Evolutionary conservation across 2,888 invertebrate species (phyloP).

Genomic region (Agrotis segetum): DNA sequence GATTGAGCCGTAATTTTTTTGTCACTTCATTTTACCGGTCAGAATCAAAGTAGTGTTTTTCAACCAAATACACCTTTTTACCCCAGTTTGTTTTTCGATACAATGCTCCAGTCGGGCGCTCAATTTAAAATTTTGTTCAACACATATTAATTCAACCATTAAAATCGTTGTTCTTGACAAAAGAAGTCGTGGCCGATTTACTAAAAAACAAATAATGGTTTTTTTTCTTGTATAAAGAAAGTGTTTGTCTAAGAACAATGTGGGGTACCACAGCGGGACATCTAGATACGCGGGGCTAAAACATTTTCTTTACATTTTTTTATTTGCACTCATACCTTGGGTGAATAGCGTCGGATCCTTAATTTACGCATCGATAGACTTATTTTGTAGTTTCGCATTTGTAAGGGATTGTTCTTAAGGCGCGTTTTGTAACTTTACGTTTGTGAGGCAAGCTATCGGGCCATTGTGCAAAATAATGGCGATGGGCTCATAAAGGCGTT

Average conservation of each 20-base stretch:
- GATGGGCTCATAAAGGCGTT: conserved; percentile 50
- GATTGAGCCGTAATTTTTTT: conserved; percentile 84
- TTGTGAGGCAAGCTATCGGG: conserved; percentile 66
- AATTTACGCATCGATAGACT: conserved; percentile 89
- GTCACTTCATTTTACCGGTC: conserved; percentile 20
- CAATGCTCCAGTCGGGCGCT: conserved; percentile 71
- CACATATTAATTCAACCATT: conserved; percentile 86
- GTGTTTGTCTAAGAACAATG: conserved; percentile 90
- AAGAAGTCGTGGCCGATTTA: conserved; percentile 77
- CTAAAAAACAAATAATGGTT: conserved; percentile 84
- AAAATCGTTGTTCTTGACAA: conserved; percentile 78
- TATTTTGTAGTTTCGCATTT: conserved; percentile 86
- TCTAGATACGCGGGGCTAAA: conserved; percentile 84
- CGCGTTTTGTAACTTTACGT: conserved; percentile 85
- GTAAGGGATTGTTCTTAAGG: conserved; percentile 85
- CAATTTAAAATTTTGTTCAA: conserved; percentile 75
- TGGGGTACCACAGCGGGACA: conserved; percentile 88
- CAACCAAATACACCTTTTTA: conserved; percentile 38
- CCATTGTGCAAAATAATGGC: conserved; percentile 76
- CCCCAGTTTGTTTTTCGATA: conserved; percentile 65
- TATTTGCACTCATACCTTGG: conserved; percentile 83
- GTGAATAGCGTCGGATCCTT: conserved; percentile 86
- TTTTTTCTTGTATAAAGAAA: conserved; percentile 84
- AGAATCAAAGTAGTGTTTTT: conserved; percentile 46
- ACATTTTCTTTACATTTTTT: conserved; percentile 84